Evolutionary conservation across 2,797 vertebrate genomes (phyloP).

Genomic region (Urocyon cinereoargenteus): DNA sequence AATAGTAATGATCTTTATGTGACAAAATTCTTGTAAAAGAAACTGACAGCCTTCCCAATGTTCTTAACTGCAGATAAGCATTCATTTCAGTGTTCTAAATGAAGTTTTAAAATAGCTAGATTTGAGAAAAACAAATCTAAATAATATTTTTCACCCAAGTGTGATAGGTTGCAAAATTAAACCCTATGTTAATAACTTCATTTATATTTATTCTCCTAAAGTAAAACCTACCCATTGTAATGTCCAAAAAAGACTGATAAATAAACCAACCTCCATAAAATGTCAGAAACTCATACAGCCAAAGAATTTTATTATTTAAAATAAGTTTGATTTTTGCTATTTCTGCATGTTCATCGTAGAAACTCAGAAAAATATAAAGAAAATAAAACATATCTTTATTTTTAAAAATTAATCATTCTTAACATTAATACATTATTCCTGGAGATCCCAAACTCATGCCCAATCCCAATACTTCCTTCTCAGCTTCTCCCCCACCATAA

Average conservation of each 20-base stretch:
- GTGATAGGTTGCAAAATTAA: constrained; percentile 45
- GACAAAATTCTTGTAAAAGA: constrained; percentile 46
- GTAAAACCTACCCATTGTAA: neutral
- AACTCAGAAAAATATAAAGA: constrained; percentile 17
- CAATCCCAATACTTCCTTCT: neutral
- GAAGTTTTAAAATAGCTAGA: constrained; percentile 19
- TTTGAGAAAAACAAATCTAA: constrained; percentile 44
- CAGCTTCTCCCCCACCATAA: neutral
- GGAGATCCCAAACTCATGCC: neutral
- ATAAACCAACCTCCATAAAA: neutral
- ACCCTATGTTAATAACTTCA: constrained; percentile 36
- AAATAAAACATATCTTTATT: neutral
- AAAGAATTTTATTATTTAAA: neutral
- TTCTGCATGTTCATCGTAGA: neutral
- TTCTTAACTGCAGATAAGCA: constrained; percentile 3
- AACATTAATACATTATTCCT: neutral
- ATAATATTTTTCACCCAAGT: constrained; percentile 24
- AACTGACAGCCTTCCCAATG: neutral
- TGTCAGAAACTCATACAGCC: neutral
- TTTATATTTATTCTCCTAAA: constrained; percentile 42
- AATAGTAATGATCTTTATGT: constrained; percentile 24
- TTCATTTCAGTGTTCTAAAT: constrained; percentile 6
- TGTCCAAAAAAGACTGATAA: constrained; percentile 11
- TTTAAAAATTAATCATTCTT: neutral
- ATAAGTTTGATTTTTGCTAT: neutral